phyloP scores from a whole-genome alignment of 2,797 vertebrate species.

The Thripadectes ignobilis region DNA sequence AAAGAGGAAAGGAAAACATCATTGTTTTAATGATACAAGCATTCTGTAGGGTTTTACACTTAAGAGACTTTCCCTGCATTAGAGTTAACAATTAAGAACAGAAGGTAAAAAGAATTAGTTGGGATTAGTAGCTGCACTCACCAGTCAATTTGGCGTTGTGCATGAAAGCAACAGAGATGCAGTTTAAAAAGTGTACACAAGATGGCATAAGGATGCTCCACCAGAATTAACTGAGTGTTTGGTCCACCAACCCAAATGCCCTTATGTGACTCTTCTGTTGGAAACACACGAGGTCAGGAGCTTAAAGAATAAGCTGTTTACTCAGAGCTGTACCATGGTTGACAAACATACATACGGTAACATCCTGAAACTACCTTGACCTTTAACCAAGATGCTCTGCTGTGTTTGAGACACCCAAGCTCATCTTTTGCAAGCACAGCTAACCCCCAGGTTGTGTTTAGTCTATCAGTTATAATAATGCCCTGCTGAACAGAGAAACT shows the following conservation, averaged over 20 bases:
- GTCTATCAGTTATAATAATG: background rate
- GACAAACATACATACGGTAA: conserved; percentile 54
- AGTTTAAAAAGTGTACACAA: conserved; percentile 71
- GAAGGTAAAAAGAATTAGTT: conserved; percentile 22
- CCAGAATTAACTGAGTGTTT: conserved; percentile 49
- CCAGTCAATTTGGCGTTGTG: background rate
- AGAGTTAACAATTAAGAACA: conserved; percentile 35
- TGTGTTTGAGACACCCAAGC: conserved; percentile 28
- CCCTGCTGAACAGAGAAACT: background rate
- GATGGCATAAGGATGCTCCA: conserved; percentile 73
- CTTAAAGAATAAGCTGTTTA: conserved; percentile 74
- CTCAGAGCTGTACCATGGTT: conserved; percentile 44
- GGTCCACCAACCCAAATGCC: conserved; percentile 57
- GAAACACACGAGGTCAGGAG: conserved; percentile 33
- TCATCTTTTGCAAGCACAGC: conserved; percentile 30
- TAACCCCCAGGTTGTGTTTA: background rate
- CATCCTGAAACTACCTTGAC: conserved; percentile 42
- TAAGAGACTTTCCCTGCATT: background rate
- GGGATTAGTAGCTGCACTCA: conserved; percentile 10
- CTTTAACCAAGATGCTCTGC: conserved; percentile 64
- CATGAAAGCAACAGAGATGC: conserved; percentile 21
- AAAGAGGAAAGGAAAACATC: background rate
- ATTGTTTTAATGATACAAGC: background rate
- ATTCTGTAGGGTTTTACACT: background rate
- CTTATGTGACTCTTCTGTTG: conserved; percentile 51